Percentiles rank a stretch among this genome's conserved stretches.
Conservation (phyloP, 1,140 invertebrate species). For the Marisa cornuarietis region DNA sequence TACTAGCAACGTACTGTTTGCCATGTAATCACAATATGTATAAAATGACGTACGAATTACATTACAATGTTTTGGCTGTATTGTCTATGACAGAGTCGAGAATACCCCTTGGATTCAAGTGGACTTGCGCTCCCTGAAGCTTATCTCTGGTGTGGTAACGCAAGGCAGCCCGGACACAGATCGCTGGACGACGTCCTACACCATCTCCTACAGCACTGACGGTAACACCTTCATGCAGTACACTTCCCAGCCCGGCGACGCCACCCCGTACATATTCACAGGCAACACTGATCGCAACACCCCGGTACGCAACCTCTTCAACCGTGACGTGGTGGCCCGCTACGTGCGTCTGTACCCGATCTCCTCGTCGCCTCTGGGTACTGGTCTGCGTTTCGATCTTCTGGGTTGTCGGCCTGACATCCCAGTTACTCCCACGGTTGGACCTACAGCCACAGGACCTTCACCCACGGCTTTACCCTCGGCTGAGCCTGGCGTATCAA, state of each 20-base stretch:
- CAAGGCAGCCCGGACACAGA: slow-evolving; percentile 66
- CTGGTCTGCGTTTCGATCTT: slow-evolving; percentile 43
- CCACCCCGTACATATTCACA: slow-evolving; percentile 35
- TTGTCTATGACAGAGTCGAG: slow-evolving; percentile 19
- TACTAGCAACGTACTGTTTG: no score
- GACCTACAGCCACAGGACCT: background rate
- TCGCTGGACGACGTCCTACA: slow-evolving; percentile 79
- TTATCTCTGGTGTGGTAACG: slow-evolving; percentile 79
- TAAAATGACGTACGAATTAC: no score
- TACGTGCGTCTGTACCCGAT: slow-evolving; percentile 43
- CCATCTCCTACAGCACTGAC: slow-evolving; percentile 67
- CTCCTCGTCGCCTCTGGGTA: slow-evolving; percentile 7
- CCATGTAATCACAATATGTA: no score
- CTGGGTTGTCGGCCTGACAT: slow-evolving; percentile 41
- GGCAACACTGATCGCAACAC: slow-evolving; percentile 44
- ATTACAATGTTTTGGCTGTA: background rate
- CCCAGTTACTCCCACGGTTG: slow-evolving; percentile 10
- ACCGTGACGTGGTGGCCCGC: slow-evolving; percentile 42
- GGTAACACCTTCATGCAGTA: slow-evolving; percentile 39
- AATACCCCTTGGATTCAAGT: slow-evolving; percentile 52
- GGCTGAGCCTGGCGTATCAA: background rate
- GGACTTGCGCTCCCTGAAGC: slow-evolving; percentile 76
- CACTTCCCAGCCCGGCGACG: slow-evolving; percentile 20
- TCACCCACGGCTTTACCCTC: background rate
- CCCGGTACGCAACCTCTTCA: slow-evolving; percentile 44